phyloP scores from a whole-genome alignment of 2,113 vertebrate genomes.

The Lota lota region DNA sequence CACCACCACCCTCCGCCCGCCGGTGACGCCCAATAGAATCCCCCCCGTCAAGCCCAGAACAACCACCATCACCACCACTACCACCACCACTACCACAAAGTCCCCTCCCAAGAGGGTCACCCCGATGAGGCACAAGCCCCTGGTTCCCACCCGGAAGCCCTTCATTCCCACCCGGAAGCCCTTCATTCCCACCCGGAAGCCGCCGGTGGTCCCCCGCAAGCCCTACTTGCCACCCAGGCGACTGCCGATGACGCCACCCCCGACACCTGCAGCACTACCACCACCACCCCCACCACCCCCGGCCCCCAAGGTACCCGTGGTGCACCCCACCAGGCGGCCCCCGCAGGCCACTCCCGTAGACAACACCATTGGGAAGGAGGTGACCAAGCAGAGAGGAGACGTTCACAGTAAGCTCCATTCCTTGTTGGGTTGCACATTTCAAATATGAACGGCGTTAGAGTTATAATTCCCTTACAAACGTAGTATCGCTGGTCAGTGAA shows the following conservation, averaged over 20 bases:
- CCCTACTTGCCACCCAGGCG: conserved; percentile 21
- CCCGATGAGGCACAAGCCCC: conserved; percentile 38
- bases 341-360: conserved; percentile 71
- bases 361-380: conserved; percentile 85
- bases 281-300: conserved; percentile 6
- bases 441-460: too few species aligned
- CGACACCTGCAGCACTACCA: not conserved
- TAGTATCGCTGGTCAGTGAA: too few species aligned
- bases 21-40: conserved; percentile 54
- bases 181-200: conserved; percentile 39
- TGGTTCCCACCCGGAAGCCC: conserved; percentile 32
- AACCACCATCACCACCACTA: conserved; percentile 31
- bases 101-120: conserved; percentile 45
- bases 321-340: conserved; percentile 37
- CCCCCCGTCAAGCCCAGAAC: conserved; percentile 42
- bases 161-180: conserved; percentile 19
- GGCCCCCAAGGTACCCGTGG: conserved; percentile 17
- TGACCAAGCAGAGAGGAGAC: conserved; percentile 90
- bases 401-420: conserved; percentile 86
- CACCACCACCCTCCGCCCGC: conserved; percentile 57
- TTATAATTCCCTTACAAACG: too few species aligned
- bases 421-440: too few species aligned
- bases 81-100: conserved; percentile 38
- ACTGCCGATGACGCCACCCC: conserved; percentile 6
- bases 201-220: conserved; percentile 34